Evolutionary conservation across 2,797 vertebrate genomes (phyloP).

Genomic region (Spizella passerina): DNA sequence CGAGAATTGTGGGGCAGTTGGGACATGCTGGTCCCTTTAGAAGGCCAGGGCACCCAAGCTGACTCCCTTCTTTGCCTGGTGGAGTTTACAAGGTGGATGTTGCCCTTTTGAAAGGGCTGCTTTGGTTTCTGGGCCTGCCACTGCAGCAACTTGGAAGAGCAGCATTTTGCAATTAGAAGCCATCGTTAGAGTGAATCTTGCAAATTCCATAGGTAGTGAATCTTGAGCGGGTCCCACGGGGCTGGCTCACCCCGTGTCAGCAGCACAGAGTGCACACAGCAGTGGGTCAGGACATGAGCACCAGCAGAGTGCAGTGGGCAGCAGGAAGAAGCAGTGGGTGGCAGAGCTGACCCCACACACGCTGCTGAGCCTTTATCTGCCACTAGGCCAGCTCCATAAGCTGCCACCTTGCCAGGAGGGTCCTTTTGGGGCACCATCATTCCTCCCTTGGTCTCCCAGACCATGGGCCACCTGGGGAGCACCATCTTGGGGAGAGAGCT

Average conservation of each 20-base stretch:
- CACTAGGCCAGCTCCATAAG: fast-evolving
- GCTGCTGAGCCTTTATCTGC: neutral
- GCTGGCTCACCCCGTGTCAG: fast-evolving
- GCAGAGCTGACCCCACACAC: fast-evolving
- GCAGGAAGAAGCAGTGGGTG: fast-evolving
- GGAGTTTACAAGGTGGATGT: neutral
- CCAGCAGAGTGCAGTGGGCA: fast-evolving
- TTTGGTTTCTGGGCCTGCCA: neutral
- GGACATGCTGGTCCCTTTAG: neutral
- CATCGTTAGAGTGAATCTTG: fast-evolving
- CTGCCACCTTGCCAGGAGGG: fast-evolving
- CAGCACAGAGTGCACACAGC: fast-evolving
- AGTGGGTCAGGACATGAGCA: neutral
- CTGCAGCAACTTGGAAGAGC: neutral
- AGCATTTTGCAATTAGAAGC: neutral
- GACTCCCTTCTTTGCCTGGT: neutral
- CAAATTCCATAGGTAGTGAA: neutral
- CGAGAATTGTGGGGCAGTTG: fast-evolving
- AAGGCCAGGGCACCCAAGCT: neutral
- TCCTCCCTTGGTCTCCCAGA: neutral
- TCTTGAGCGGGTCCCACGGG: too few species aligned
- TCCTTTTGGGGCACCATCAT: too few species aligned
- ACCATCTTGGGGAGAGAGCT: too few species aligned
- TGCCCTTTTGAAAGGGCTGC: neutral
- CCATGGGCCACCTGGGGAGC: too few species aligned